Conservation (phyloP, 64 coral and sea anemone genomes). For the Stichodactyla helianthus region DNA sequence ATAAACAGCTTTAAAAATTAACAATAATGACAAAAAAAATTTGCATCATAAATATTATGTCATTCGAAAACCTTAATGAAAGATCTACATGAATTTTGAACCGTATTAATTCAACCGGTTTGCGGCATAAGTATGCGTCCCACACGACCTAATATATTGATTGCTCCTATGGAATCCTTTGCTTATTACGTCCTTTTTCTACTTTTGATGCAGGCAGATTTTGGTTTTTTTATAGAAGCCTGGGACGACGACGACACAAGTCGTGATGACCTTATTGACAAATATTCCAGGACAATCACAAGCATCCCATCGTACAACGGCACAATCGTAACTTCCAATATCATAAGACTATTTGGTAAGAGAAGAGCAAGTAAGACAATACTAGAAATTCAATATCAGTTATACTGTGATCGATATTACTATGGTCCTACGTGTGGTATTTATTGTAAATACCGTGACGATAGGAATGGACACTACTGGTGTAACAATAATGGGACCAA, state of each 20-base stretch:
- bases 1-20: too few relatives aligned
- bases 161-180: too few relatives aligned
- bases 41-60: too few relatives aligned
- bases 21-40: too few relatives aligned
- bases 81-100: too few relatives aligned
- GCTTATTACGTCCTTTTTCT: background rate
- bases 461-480: slow-evolving; percentile 34
- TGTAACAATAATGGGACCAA: slow-evolving; percentile 56
- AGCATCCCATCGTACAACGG: background rate
- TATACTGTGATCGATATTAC: slow-evolving; percentile 22
- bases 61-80: too few relatives aligned
- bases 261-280: background rate
- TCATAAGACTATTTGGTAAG: background rate
- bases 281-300: background rate
- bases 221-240: background rate
- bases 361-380: background rate
- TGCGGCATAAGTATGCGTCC: too few relatives aligned
- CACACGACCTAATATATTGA: too few relatives aligned
- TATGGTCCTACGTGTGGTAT: slow-evolving; percentile 23
- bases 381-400: background rate
- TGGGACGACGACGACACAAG: background rate
- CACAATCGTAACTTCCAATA: background rate
- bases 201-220: background rate
- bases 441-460: slow-evolving; percentile 24
- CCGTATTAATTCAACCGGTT: too few relatives aligned